phyloP scores from a whole-genome alignment of 2,113 vertebrate genomes.

The Arvicanthis niloticus region DNA sequence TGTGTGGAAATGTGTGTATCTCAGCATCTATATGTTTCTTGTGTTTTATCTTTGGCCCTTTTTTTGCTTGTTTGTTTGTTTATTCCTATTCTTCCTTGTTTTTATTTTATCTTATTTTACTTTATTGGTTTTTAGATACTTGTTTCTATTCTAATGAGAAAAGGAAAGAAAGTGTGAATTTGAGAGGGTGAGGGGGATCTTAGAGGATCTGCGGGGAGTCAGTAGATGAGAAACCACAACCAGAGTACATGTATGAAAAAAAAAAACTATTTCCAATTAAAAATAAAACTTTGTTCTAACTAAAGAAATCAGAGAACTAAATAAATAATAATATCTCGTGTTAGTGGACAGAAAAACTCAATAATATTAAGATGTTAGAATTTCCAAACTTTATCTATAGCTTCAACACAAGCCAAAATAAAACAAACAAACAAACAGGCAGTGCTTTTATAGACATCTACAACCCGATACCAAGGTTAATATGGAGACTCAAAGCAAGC shows the following conservation, averaged over 20 bases:
- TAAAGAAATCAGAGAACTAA: not conserved
- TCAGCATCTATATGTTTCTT: not conserved
- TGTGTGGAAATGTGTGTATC: not conserved
- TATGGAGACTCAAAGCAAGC: not conserved
- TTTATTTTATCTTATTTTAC: not conserved
- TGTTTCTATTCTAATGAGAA: not conserved
- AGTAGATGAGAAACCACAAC: not conserved
- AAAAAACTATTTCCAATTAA: not conserved
- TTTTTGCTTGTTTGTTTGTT: not conserved
- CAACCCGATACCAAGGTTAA: not conserved
- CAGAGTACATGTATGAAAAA: not conserved
- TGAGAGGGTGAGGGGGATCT: not conserved
- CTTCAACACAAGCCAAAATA: not conserved
- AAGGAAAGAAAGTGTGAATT: not conserved
- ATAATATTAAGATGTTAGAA: not conserved
- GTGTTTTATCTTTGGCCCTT: not conserved
- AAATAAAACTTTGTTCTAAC: not conserved
- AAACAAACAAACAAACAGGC: not conserved
- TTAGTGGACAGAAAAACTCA: not conserved
- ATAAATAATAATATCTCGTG: not conserved
- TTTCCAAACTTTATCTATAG: not conserved
- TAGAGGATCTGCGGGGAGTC: not conserved
- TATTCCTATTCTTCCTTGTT: not conserved
- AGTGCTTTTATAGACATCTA: not conserved
- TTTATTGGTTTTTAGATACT: not conserved